Evolutionary conservation across 2,888 invertebrate genomes (phyloP), one percentile per base, ranked within the genome.

Genomic region (Brachylomia viminalis): DNA sequence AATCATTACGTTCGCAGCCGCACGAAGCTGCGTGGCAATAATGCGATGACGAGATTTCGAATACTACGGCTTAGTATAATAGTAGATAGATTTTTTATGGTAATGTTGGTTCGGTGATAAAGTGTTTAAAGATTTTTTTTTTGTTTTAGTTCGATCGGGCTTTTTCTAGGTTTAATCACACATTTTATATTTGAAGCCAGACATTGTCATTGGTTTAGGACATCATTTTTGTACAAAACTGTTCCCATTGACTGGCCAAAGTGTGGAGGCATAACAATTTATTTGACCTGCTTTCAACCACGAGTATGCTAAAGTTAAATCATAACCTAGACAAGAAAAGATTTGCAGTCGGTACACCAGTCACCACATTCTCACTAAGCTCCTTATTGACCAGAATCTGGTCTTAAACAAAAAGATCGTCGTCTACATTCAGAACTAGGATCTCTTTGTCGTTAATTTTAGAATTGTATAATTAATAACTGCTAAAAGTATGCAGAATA

Each of bases 1-100:
- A 92, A 92, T 92, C 89, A 90, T 91, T 90, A 90, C 88, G 88
- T 85, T 84, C 83, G 74, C 75, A 76, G 81, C 78, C 79, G 67
- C 82, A 83, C 84, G 77, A 70, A 73, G 73, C 72, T 81, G 82
- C 84, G 84, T 87, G 81, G 62, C 77, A 80, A 75, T 87, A 87
- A 87, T 84, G 82, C 64, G 76, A 84, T 87, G 83, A 86, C 77
- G 85, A 72, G 81, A 79, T 87, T 87, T 80, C 59, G 74, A 66
- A 61, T 81, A 81, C 66, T 75, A 66, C 42, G 65, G 15, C 33
- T 49, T 58, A 58, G 42, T 67, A 67, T 79, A 58, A 67, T 67
- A 42, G 56, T 70, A 27, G 45, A 33, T 52, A n/a, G 47, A 49
- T 42, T 62, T 70, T 72, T 71, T 65, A 33, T 17, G 56, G 20